Percentiles rank a stretch among this genome's conserved stretches.
Conservation (phyloP, 2,888 invertebrate genomes). For the Scelioninae gen. 1 region DNA sequence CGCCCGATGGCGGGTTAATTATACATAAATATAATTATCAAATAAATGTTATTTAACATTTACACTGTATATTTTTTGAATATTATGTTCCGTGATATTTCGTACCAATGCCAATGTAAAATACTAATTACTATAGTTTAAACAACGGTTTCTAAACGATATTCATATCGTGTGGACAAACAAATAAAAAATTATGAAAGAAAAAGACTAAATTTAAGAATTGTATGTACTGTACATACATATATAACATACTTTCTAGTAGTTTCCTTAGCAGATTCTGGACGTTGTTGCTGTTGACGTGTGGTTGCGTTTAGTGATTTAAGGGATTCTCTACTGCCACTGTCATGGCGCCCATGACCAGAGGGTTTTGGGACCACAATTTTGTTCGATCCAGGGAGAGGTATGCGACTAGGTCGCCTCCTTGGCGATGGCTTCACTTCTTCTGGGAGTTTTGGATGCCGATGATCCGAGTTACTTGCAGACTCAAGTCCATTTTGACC, state of each 20-base stretch:
- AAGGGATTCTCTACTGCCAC: slow-evolving; percentile 79
- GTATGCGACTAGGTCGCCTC: slow-evolving; percentile 89
- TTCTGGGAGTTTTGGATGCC: slow-evolving; percentile 35
- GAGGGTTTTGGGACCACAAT: slow-evolving; percentile 88
- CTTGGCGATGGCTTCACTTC: slow-evolving; percentile 83
- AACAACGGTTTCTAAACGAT: no score
- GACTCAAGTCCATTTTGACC: slow-evolving; percentile 84
- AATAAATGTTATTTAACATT: no score
- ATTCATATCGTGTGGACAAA: no score
- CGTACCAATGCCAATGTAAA: no score
- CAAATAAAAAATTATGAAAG: no score
- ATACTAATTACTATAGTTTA: no score
- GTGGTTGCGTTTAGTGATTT: slow-evolving; percentile 78
- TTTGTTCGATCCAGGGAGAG: slow-evolving; percentile 86
- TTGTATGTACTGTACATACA: neutral
- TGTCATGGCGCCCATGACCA: slow-evolving; percentile 82
- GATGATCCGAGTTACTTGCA: slow-evolving; percentile 85
- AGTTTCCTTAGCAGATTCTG: slow-evolving; percentile 77
- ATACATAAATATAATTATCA: no score
- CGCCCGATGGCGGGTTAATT: no score
- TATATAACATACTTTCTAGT: slow-evolving; percentile 77
- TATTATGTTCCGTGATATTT: no score
- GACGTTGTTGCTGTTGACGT: slow-evolving; percentile 40
- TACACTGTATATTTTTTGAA: no score
- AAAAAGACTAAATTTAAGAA: no score